Percentiles rank a stretch among this genome's conserved stretches.
Conservation (phyloP, 35 echinoderm and acorn worm species). For the Hemicentrotus pulcherrimus region DNA sequence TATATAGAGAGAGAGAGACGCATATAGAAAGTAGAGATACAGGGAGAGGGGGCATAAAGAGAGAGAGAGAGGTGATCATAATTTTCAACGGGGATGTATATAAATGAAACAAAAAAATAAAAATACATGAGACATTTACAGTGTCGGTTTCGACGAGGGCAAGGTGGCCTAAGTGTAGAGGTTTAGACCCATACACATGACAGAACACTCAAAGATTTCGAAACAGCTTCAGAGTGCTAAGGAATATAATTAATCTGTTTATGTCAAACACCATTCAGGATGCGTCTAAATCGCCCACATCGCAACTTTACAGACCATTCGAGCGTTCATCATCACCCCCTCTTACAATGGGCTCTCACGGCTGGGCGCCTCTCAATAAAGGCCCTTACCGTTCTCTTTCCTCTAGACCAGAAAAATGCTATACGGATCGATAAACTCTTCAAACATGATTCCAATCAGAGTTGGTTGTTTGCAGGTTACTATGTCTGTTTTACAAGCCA, state of each 20-base stretch:
- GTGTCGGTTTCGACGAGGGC: too few species aligned
- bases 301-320: neutral
- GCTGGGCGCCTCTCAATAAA: neutral
- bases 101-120: too few species aligned
- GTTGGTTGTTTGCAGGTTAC: neutral
- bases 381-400: neutral
- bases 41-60: too few species aligned
- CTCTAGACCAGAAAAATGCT: neutral
- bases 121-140: too few species aligned
- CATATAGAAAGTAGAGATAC: too few species aligned
- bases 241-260: neutral
- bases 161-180: too few species aligned
- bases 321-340: neutral
- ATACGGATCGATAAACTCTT: neutral
- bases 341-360: neutral
- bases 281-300: neutral
- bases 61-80: too few species aligned
- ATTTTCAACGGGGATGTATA: too few species aligned
- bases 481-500: neutral
- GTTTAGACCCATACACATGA: too few species aligned
- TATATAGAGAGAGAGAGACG: too few species aligned
- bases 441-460: slow-evolving; percentile 3
- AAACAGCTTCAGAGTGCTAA: too few species aligned
- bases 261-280: neutral
- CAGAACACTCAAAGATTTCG: too few species aligned